Evolutionary conservation across 2,113 vertebrate genomes (phyloP), one percentile per base, ranked within the genome.

Genomic region (Dissostichus mawsoni): DNA sequence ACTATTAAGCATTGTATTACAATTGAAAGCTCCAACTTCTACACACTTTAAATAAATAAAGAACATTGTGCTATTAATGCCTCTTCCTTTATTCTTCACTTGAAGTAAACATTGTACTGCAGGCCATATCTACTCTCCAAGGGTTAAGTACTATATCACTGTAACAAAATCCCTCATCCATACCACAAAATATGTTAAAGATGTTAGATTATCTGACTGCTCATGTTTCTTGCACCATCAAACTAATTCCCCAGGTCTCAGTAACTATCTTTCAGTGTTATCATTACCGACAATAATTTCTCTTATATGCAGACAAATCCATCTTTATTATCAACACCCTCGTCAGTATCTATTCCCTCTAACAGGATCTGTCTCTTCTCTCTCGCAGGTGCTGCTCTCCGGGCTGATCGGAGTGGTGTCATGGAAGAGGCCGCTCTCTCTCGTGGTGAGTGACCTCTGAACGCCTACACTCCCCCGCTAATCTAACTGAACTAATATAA

Each of bases 371-470:
- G 67, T 67, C 78, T 65, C 74, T 18, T 4, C 11, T 81, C 57
- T 91, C 50, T 92, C 91, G 3, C 94, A 99, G 98, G 98, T 99
- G 92, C 95, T 99, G 89, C 88, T 99, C 83, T 99, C 98, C 0
- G 98, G 98, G 78, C 72, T 99, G 88, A 99, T 99, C 0, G 98
- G 98, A 0, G 97, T 99, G 52, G 98, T 99, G 89, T 99, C 98
- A 41, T 99, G 98, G 98, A 99, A 99, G 91, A 96, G 98, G 83
- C 98, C 98, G 4, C 95, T 99, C 56, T 99, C 98, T 17, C 95
- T 99, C 3, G 98, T 99, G 97, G 98, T 99, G 92, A 99, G 98
- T 93, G 72, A 81, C 62, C 51, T 53, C 64, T 58, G 25, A 79
- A 69, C 36, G 25, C 82, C 62, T 41, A 87, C 77, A 66, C 67